Evolutionary conservation across 2,113 vertebrate species (phyloP).

Genomic region (Silurus asotus): DNA sequence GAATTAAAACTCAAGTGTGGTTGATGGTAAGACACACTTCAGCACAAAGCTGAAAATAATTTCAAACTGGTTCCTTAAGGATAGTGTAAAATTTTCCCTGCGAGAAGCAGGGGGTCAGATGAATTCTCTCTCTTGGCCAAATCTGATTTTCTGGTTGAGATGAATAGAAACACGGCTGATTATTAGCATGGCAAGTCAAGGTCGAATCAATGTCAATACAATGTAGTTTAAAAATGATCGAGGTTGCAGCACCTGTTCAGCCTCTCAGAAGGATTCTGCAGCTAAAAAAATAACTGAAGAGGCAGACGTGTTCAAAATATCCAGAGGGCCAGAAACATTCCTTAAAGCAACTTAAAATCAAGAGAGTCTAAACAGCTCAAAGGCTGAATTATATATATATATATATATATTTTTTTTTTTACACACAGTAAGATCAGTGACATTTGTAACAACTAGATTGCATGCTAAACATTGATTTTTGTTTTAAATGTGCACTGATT

Average conservation of each 20-base stretch:
- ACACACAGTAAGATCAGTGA: neutral
- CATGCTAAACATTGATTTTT: too few species aligned
- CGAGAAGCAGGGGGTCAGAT: neutral
- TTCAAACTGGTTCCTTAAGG: slow-evolving; percentile 3
- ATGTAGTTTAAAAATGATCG: neutral
- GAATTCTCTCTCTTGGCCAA: neutral
- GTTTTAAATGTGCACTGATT: too few species aligned
- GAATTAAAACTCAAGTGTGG: slow-evolving; percentile 68
- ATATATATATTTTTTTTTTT: neutral
- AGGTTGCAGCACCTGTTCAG: slow-evolving; percentile 6
- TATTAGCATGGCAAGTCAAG: neutral
- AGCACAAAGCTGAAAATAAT: neutral
- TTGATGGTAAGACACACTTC: slow-evolving; percentile 16
- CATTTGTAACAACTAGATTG: too few species aligned
- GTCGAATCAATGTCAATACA: slow-evolving; percentile 14
- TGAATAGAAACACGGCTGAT: neutral
- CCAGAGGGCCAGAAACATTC: slow-evolving; percentile 7
- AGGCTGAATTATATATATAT: neutral
- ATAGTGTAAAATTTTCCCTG: slow-evolving; percentile 28
- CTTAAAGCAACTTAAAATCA: slow-evolving; percentile 1
- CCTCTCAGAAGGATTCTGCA: neutral
- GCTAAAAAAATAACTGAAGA: neutral
- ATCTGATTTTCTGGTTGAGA: slow-evolving; percentile 1
- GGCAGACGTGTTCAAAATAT: slow-evolving; percentile 10
- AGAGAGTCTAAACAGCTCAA: slow-evolving; percentile 1